Evolutionary conservation across 2,113 vertebrate species (phyloP).

Genomic region (Clarias batrachus): DNA sequence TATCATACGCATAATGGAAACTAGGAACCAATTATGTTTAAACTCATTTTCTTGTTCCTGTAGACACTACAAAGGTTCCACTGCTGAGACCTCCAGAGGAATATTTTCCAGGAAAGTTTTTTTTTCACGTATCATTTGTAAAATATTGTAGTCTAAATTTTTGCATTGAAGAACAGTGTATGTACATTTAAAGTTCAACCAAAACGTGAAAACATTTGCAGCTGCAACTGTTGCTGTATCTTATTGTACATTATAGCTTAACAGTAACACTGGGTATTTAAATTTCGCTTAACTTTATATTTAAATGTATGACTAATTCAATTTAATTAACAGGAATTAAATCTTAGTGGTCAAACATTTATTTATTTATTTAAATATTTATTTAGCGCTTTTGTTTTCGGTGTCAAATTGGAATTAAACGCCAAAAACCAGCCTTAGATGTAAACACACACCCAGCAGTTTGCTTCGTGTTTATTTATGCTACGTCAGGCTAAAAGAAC

Average conservation of each 20-base stretch:
- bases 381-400: background rate
- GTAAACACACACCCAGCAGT: background rate
- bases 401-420: background rate
- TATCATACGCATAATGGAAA: background rate
- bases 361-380: background rate
- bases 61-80: background rate
- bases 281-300: background rate
- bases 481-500: background rate
- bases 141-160: background rate
- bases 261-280: background rate
- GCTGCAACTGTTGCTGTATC: background rate
- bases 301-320: background rate
- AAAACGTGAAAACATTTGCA: background rate
- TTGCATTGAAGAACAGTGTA: background rate
- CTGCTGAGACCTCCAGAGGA: background rate
- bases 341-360: background rate
- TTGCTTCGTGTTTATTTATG: background rate
- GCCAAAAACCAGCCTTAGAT: too few species aligned
- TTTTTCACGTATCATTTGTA: background rate
- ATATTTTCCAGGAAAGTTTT: background rate
- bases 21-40: background rate
- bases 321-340: background rate
- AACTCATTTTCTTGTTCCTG: background rate
- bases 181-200: background rate
- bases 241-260: background rate